These are phyloP conservation scores for Apus apus DNA, from an alignment of 2,113 vertebrate species.

Conservation along the genomic window DNA sequence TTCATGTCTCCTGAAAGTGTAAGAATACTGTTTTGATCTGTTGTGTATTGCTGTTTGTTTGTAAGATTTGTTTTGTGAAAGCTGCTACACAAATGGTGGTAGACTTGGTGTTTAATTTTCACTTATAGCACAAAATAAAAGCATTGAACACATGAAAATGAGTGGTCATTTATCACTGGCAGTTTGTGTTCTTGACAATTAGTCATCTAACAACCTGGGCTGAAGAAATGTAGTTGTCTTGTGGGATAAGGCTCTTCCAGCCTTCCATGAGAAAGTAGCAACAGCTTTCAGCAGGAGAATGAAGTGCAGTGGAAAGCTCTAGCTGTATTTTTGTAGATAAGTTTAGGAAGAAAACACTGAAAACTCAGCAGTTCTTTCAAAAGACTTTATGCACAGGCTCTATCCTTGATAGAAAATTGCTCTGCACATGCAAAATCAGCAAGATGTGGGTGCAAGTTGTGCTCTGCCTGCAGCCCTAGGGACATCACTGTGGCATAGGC, in stretches of 20 bases:
- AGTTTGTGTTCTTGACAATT: background rate
- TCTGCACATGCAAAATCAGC: background rate
- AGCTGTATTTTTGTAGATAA: background rate
- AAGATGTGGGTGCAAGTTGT: background rate
- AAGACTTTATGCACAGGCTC: background rate
- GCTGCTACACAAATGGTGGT: slow-evolving; percentile 48
- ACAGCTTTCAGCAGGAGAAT: background rate
- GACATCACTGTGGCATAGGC: accelerated
- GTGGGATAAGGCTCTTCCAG: background rate
- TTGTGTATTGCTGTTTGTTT: background rate
- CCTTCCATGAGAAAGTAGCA: background rate
- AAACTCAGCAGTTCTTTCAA: background rate
- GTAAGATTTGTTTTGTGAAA: slow-evolving; percentile 36
- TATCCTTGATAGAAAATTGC: background rate
- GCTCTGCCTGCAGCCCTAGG: background rate
- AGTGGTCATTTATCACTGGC: slow-evolving; percentile 25
- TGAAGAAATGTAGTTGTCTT: background rate
- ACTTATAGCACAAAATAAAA: slow-evolving; percentile 78
- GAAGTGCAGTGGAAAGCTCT: background rate
- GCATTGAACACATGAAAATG: slow-evolving; percentile 66
- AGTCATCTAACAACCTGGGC: background rate
- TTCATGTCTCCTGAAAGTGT: background rate
- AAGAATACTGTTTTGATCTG: background rate
- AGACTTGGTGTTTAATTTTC: slow-evolving; percentile 65
- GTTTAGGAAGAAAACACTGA: background rate